Conservation (phyloP, 2,797 vertebrate species). For the Dryobates pubescens region DNA sequence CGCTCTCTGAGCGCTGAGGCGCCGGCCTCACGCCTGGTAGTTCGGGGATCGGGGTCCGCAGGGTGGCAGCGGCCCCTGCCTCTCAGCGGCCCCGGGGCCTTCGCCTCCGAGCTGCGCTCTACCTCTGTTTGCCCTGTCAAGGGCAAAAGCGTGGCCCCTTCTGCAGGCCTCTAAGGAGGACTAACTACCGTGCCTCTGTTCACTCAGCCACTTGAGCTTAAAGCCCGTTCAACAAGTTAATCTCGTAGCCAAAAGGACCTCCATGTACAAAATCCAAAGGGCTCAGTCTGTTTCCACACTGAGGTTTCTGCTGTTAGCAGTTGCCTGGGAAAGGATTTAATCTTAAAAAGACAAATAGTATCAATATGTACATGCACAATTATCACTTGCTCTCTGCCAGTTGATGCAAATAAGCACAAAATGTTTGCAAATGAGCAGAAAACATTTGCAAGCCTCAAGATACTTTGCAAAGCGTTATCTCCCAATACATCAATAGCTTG, state of each 20-base stretch:
- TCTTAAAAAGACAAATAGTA: no score
- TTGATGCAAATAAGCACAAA: not conserved
- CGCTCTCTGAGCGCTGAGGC: rapidly evolving
- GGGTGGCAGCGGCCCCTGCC: not conserved
- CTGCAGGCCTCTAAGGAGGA: rapidly evolving
- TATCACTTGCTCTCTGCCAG: rapidly evolving
- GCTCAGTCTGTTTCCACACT: rapidly evolving
- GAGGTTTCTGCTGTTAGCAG: rapidly evolving
- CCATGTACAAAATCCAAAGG: rapidly evolving
- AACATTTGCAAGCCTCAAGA: not conserved
- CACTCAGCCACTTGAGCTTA: rapidly evolving
- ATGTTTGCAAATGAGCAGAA: not conserved
- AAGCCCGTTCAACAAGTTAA: rapidly evolving
- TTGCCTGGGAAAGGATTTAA: not conserved
- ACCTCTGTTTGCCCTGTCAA: not conserved
- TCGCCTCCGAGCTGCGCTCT: not conserved
- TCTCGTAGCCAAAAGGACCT: rapidly evolving
- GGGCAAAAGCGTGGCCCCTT: rapidly evolving
- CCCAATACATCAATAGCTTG: not conserved
- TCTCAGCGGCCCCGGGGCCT: no score
- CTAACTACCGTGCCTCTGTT: rapidly evolving
- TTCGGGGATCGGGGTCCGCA: no score
- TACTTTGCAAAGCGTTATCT: rapidly evolving
- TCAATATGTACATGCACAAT: rapidly evolving
- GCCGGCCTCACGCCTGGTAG: rapidly evolving